phyloP scores from a whole-genome alignment of 2,797 vertebrate genomes.

The Sarcoramphus papa region DNA sequence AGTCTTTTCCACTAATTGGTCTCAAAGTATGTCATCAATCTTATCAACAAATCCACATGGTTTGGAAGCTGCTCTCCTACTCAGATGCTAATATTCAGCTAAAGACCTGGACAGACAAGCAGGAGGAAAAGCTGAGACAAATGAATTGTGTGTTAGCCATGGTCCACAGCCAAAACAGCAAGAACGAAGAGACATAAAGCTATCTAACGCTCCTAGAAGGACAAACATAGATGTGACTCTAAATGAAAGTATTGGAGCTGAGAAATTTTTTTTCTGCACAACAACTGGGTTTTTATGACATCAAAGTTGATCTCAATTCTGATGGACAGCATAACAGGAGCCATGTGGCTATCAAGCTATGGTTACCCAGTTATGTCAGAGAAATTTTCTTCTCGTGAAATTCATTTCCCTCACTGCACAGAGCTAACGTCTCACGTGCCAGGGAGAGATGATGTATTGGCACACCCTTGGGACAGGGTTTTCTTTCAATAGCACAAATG shows the following conservation, averaged over 20 bases:
- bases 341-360: not conserved
- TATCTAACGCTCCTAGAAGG: not conserved
- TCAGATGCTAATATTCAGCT: not conserved
- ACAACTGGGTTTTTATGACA: not conserved
- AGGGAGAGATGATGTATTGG: not conserved
- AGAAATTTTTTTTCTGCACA: not conserved
- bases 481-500: not conserved
- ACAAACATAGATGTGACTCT: not conserved
- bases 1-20: slow-evolving; percentile 3
- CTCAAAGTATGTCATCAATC: not conserved
- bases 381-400: not conserved
- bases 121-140: not conserved
- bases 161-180: not conserved
- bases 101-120: not conserved
- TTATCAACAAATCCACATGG: not conserved
- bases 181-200: not conserved
- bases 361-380: not conserved
- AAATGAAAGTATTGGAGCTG: not conserved
- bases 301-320: not conserved
- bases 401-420: not conserved
- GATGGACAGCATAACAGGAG: not conserved
- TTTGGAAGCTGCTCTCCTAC: not conserved
- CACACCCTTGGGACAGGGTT: not conserved
- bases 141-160: not conserved
- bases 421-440: not conserved